These are phyloP conservation scores for Idaea straminata DNA, from an alignment of 2,888 invertebrate genomes.

Conservation along the genomic window DNA sequence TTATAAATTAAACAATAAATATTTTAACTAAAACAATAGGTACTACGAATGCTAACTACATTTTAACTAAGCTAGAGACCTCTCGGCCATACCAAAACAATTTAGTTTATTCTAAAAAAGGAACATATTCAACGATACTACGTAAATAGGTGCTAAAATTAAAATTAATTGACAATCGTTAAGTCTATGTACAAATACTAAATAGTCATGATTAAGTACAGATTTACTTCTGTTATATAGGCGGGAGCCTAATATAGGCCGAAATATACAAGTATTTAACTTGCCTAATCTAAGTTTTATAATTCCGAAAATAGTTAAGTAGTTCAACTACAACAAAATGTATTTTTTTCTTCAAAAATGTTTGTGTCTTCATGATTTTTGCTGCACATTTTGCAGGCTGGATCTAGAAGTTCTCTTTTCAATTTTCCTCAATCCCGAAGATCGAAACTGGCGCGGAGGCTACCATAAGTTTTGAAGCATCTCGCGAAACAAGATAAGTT, in stretches of 20 bases:
- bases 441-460: background rate
- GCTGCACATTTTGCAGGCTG: background rate
- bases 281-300: background rate
- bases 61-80: conserved; percentile 13
- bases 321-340: background rate
- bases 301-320: background rate
- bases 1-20: conserved; percentile 47
- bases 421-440: background rate
- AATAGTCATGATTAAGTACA: conserved; percentile 56
- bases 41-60: conserved; percentile 21
- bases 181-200: conserved; percentile 42
- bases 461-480: background rate
- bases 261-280: conserved; percentile 7
- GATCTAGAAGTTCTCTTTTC: background rate
- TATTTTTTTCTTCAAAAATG: background rate
- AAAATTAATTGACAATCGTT: background rate
- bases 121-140: conserved; percentile 9
- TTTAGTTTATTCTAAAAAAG: background rate
- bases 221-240: conserved; percentile 58
- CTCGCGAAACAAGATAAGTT: background rate
- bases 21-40: conserved; percentile 39
- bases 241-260: conserved; percentile 65
- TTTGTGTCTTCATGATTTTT: background rate
- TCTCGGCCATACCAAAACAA: background rate
- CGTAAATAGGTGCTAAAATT: background rate